Base-by-base conservation (phyloP, 2,888 invertebrate species). In the Uropetala carovei region DNA sequence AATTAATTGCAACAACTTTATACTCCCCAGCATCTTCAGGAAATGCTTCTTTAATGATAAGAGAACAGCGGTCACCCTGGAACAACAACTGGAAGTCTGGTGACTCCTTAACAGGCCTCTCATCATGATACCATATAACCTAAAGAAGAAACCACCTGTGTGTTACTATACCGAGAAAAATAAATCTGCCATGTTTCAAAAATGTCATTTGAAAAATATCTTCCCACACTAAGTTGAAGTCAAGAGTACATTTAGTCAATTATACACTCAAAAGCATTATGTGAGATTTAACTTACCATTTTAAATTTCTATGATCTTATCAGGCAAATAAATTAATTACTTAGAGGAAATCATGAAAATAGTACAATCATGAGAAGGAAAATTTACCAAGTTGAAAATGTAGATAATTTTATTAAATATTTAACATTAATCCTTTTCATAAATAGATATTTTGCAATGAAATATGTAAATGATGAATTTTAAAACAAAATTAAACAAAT, bases 71-170 rank as follows among this genome's bases (percentile, higher is more conserved):
- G 95, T 98, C 98, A 18, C 98, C 98, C 95, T 98, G 98, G 95
- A 98, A 98, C 8, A 97, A 95, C 59, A 98, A 95, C 94, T 97
- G 97, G 93, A 98, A 97, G 94, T 98, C 98, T 64, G 97, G 96
- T 0, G 98, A 98, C 94, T 98, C 98, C 94, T 98, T 98, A 0
- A 98, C 97, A 0, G 98, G 98, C 92, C 97, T 96, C 92, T 97
- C 97, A 94, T 98, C 97, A 94, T 97, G 97, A 94, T 97, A 98
- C 97, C 97, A 97, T 93, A 97, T 96, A 84, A 97, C 96, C 96
- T 96, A 93, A 0, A 94, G 93, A 89, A 92, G 60, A 85, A 14
- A 30, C 30, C 43, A 68, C 68, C 43, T 92, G 83, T 27, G 30
- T 91, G 30, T 18, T 58, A 75, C 56, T 92, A 43, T 68, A 16